Evolutionary conservation across 2,113 vertebrate species (phyloP), one percentile per base, ranked within the genome.

Genomic region (Nipponia nippon): DNA sequence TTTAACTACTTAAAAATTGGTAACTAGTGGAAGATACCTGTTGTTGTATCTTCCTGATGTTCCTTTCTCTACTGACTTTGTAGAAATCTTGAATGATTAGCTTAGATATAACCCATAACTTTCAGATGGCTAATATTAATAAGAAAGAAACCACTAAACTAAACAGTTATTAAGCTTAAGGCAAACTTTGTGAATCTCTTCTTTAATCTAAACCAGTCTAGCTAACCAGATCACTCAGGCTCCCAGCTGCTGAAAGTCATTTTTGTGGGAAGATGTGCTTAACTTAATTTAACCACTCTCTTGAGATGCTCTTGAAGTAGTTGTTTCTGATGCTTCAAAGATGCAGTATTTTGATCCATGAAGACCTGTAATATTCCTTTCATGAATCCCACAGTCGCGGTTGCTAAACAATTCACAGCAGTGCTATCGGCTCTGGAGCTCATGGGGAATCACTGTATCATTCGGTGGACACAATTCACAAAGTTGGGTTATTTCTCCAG

Each of bases 331-430:
- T 77, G 61, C 49, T 85, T 90, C 78, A 72, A 46, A 91, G 79
- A 49, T 58, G 58, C 91, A 83, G 40, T 53, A 29, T 91, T 95
- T 91, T 93, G 87, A 95, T 94, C 84, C 73, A 36, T 85, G 81
- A 94, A 95, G 84, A 76, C 61, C 84, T 76, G 30, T 67, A 85
- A 79, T 67, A 89, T 40, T 76, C 77, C 58, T 93, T 96, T 91
- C 52, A 85, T 93, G 72, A 91, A 85, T 89, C 17, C 53, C n/a
- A n/a, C 56, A 69, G 61, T 82, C 32, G 14, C 3, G 22, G 56
- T 44, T 89, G 65, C 62, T 95, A 93, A 95, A 96, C 70, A 81
- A 77, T 84, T 95, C 11, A 16, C 80, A 82, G 63, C 2, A 21
- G 61, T 83, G 25, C 52, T 82, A 13, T 87, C 1, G 2, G 65